Base-by-base conservation (phyloP, 2,888 invertebrate species). In the Muscina levida region DNA sequence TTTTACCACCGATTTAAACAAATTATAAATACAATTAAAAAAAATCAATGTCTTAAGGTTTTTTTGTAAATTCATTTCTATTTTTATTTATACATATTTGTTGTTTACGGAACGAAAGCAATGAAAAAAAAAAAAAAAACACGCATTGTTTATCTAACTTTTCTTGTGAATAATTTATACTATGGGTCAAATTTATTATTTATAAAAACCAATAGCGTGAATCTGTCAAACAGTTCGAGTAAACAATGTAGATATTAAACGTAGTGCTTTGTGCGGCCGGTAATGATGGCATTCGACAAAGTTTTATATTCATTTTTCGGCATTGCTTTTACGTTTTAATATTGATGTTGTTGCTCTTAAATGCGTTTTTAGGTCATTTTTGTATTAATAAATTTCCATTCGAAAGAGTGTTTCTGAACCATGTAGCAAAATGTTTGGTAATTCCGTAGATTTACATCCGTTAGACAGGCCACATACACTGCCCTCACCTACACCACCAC, bases 291-390 rank as follows among this genome's bases (percentile, higher is more conserved):
- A 31, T 8, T 5, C 31, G 31, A n/a, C 31, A 8, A 31, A 31
- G 31, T 31, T 8, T 31, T 3, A 5, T 31, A 8, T 31, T 53
- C 22, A 53, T 24, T 24, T 53, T 24, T 53, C 24, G 24, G 24
- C 10, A 46, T 31, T 57, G 17, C 31, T 15, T 59, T 59, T 62
- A 62, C 39, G 62, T 42, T 62, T 62, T 22, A 57, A 53, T 68
- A 68, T 53, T 72, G 22, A 62, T 72, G 59, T 48, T 72, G 48
- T 31, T 22, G 70, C 77, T 70, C 15, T 78, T 79, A 72, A 76
- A 77, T 85, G 84, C 85, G 85, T 82, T 86, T 86, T 86, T 85
- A 85, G 86, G 86, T 86, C 86, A 87, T 83, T 84, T 87, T 86
- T 86, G 85, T 84, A 80, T 85, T 85, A 85, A 85, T 83, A 46